These are phyloP conservation scores for Drosophila nannoptera DNA, from an alignment of 1,140 invertebrate genomes.

Conservation along the genomic window DNA sequence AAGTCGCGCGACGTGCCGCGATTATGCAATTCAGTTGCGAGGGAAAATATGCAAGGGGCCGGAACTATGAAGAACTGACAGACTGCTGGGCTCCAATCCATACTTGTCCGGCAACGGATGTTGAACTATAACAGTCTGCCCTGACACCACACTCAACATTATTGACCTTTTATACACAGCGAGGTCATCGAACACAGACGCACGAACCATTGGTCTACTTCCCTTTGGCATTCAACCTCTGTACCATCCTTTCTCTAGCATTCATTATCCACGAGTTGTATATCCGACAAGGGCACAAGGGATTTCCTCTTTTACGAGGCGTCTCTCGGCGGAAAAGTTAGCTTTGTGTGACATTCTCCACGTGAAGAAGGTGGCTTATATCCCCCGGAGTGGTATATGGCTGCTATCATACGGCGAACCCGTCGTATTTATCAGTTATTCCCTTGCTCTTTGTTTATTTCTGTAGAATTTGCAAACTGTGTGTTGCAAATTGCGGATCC, in stretches of 20 bases:
- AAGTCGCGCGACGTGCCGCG: conserved; percentile 2
- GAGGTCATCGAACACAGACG: conserved; percentile 28
- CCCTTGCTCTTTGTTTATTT: neutral
- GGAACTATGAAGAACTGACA: conserved; percentile 10
- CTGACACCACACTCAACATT: conserved; percentile 31
- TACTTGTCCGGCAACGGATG: conserved; percentile 26
- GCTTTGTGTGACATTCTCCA: too few species aligned
- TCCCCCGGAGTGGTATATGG: neutral
- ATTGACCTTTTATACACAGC: conserved; percentile 58
- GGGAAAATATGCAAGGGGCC: conserved; percentile 18
- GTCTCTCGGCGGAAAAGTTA: too few species aligned
- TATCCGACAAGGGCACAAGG: too few species aligned
- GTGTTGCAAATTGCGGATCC: neutral
- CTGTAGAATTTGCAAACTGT: conserved; percentile 5
- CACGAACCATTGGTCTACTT: too few species aligned
- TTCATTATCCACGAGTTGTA: too few species aligned
- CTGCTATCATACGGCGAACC: conserved; percentile 28
- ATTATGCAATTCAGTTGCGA: conserved; percentile 16
- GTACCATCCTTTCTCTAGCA: too few species aligned
- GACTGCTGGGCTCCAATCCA: conserved; percentile 15
- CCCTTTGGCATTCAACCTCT: too few species aligned
- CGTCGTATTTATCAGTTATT: conserved; percentile 9
- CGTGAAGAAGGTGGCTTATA: too few species aligned
- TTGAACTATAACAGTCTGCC: conserved; percentile 1
- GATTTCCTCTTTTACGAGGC: too few species aligned